These are phyloP conservation scores for Tonatia bakeri DNA, from an alignment of 2,113 vertebrate species.

Conservation along the genomic window DNA sequence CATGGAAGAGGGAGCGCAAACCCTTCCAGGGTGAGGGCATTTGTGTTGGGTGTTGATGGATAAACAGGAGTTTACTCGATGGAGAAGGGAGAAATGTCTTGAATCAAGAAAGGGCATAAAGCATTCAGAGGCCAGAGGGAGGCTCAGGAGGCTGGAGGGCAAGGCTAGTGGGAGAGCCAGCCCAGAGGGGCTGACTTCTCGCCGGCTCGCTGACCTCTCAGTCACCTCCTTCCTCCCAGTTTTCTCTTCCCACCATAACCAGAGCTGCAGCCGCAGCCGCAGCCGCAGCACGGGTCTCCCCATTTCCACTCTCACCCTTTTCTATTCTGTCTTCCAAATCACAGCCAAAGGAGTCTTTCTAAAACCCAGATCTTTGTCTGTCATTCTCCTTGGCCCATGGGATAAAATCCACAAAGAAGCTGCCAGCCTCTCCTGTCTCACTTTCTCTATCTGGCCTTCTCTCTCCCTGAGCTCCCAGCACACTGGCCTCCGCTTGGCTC, in stretches of 20 bases:
- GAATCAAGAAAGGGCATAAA: neutral
- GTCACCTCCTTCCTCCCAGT: fast-evolving
- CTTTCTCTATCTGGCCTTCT: fast-evolving
- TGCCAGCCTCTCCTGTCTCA: neutral
- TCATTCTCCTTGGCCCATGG: neutral
- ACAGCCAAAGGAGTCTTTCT: neutral
- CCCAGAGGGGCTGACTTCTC: neutral
- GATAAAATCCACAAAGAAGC: neutral
- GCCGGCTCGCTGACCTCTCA: fast-evolving
- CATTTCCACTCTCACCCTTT: neutral
- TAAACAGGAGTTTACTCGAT: neutral
- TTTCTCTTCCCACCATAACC: neutral
- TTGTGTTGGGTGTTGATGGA: neutral
- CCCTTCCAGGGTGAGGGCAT: neutral
- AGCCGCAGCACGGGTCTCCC: neutral
- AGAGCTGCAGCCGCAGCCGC: neutral
- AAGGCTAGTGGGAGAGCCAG: neutral
- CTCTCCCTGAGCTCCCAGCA: neutral
- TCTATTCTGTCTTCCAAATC: neutral
- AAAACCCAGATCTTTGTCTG: neutral
- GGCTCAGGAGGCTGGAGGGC: neutral
- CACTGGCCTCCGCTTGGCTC: neutral
- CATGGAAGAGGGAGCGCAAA: neutral
- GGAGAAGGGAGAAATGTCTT: neutral
- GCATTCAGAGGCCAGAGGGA: neutral